phyloP scores from a whole-genome alignment of 2,888 invertebrate genomes.

The Zootermopsis nevadensis region DNA sequence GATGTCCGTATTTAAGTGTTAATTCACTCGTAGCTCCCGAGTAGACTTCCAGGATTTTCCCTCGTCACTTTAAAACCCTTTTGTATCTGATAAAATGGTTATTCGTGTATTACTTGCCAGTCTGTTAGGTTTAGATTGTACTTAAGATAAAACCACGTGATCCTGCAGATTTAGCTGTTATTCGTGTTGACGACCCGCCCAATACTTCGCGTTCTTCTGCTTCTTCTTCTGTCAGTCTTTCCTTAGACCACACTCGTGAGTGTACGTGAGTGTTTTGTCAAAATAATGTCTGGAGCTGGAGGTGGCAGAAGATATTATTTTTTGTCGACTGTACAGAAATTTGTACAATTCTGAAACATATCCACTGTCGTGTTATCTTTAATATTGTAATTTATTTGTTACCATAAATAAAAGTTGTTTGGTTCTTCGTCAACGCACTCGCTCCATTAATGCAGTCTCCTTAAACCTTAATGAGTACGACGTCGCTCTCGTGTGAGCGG shows the following conservation, averaged over 20 bases:
- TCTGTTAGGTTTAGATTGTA: background rate
- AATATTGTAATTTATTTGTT: background rate
- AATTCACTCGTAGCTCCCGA: too few species aligned
- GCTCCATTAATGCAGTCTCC: background rate
- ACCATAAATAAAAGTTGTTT: background rate
- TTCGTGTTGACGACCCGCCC: background rate
- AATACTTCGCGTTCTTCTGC: background rate
- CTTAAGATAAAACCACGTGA: background rate
- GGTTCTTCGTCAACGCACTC: background rate
- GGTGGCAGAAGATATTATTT: background rate
- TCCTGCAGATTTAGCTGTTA: background rate
- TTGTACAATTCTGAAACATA: constrained; percentile 22
- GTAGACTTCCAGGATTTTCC: too few species aligned
- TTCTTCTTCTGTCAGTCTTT: background rate
- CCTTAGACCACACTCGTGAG: background rate
- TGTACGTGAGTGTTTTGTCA: background rate
- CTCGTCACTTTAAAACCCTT: background rate
- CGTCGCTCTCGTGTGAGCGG: too few species aligned
- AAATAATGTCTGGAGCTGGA: background rate
- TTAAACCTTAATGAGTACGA: background rate
- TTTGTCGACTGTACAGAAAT: constrained; percentile 12
- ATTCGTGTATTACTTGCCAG: background rate
- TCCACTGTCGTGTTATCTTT: constrained; percentile 1
- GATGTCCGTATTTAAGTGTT: too few species aligned
- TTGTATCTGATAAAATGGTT: background rate